A percentile compares a stretch with the other conserved stretches of the same genome.
These are phyloP conservation scores for Spodoptera litura DNA, from an alignment of 1,140 invertebrate species.

Conservation along the genomic window DNA sequence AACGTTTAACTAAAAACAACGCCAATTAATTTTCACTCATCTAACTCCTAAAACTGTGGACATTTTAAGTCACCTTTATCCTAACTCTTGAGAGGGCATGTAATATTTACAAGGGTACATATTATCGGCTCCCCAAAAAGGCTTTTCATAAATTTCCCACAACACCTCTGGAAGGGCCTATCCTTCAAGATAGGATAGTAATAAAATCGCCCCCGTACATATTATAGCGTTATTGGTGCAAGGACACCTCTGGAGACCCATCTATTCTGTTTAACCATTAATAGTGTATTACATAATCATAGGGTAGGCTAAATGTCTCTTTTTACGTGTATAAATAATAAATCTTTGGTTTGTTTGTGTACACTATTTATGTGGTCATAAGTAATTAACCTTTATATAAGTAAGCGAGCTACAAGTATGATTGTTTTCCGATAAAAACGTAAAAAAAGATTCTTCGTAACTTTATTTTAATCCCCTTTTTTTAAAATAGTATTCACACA, in stretches of 20 bases:
- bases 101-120: constrained; percentile 59
- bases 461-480: too few species aligned
- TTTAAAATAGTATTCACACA: too few species aligned
- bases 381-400: too few species aligned
- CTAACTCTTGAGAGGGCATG: constrained; percentile 44
- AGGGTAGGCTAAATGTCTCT: constrained; percentile 11
- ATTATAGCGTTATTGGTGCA: constrained; percentile 70
- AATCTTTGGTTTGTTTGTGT: not conserved
- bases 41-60: constrained; percentile 6
- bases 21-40: not conserved
- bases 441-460: too few species aligned
- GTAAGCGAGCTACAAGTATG: too few species aligned
- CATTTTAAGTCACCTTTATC: constrained; percentile 45
- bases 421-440: too few species aligned
- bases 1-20: not conserved
- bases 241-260: constrained; percentile 70
- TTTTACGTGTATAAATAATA: constrained; percentile 13
- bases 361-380: too few species aligned
- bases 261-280: constrained; percentile 76
- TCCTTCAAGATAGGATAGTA: constrained; percentile 68
- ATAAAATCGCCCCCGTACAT: constrained; percentile 75
- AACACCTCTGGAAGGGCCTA: constrained; percentile 58
- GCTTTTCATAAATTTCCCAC: constrained; percentile 67
- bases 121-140: constrained; percentile 57
- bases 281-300: constrained; percentile 70